A percentile compares a stretch with the other conserved stretches of the same genome.
Conservation (phyloP, 2,888 invertebrate genomes). For the Aleiodes alternator region DNA sequence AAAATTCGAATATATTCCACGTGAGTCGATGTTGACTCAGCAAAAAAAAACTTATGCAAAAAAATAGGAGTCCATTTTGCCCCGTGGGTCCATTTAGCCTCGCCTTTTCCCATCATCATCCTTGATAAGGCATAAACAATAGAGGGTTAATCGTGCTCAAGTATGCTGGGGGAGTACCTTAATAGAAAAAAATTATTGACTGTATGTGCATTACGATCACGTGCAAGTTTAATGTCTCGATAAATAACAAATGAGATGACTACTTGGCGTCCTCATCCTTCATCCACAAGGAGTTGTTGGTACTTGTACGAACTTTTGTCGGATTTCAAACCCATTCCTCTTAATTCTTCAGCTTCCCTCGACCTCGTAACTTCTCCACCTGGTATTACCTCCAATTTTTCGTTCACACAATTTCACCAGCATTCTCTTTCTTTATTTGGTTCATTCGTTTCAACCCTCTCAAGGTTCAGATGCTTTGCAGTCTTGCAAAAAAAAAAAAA, state of each 20-base stretch:
- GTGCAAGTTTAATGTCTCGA: slow-evolving; percentile 63
- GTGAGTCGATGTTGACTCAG: too few relatives aligned
- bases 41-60: too few relatives aligned
- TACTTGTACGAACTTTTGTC: slow-evolving; percentile 39
- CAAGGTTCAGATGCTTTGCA: too few relatives aligned
- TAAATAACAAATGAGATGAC: slow-evolving; percentile 66
- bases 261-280: slow-evolving; percentile 57
- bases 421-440: slow-evolving; percentile 31
- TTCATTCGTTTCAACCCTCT: too few relatives aligned
- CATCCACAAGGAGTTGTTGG: slow-evolving; percentile 56
- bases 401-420: slow-evolving; percentile 2
- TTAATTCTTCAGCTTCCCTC: slow-evolving; percentile 26
- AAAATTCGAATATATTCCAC: too few relatives aligned
- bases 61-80: too few relatives aligned
- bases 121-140: too few relatives aligned
- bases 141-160: too few relatives aligned
- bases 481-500: background rate
- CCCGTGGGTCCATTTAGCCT: too few relatives aligned
- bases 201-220: slow-evolving; percentile 62
- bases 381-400: slow-evolving; percentile 42
- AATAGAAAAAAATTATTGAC: slow-evolving; percentile 26
- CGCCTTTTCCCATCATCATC: too few relatives aligned
- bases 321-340: slow-evolving; percentile 41
- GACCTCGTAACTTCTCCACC: slow-evolving; percentile 40
- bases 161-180: too few relatives aligned